A percentile compares a stretch with the other conserved stretches of the same genome.
phyloP scores from a whole-genome alignment of 2,888 invertebrate genomes.

The Erynnis tages region DNA sequence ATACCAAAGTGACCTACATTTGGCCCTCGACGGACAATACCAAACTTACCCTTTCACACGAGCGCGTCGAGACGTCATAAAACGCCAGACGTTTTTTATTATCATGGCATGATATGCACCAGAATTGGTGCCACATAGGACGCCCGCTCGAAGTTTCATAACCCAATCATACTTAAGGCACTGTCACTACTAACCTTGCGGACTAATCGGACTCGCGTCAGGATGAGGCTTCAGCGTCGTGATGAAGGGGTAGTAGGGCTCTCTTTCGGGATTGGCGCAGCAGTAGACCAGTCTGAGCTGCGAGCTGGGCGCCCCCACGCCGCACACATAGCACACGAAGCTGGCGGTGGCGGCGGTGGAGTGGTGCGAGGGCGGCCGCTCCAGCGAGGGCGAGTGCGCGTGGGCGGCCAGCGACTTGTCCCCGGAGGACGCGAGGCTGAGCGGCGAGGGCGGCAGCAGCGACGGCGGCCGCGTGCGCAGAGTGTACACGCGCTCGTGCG shows the following conservation, averaged over 20 bases:
- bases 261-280: constrained; percentile 90
- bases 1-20: too few relatives aligned
- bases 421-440: constrained; percentile 69
- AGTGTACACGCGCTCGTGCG: constrained; percentile 90
- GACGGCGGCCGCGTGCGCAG: constrained; percentile 88
- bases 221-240: constrained; percentile 89
- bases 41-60: too few relatives aligned
- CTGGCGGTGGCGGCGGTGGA: constrained; percentile 55
- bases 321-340: constrained; percentile 95
- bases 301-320: constrained; percentile 89
- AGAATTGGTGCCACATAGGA: too few relatives aligned
- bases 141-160: too few relatives aligned
- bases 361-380: constrained; percentile 42
- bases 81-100: too few relatives aligned
- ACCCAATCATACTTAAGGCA: not conserved
- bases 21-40: too few relatives aligned
- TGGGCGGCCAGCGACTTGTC: constrained; percentile 61
- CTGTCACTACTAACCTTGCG: constrained; percentile 83
- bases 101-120: too few relatives aligned
- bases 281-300: constrained; percentile 92
- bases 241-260: constrained; percentile 95
- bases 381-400: constrained; percentile 61
- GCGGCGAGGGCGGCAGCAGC: constrained; percentile 73
- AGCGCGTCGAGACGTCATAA: too few relatives aligned
- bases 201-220: constrained; percentile 94